These are phyloP conservation scores for Nezara viridula DNA, from an alignment of 2,888 invertebrate genomes.

Conservation along the genomic window DNA sequence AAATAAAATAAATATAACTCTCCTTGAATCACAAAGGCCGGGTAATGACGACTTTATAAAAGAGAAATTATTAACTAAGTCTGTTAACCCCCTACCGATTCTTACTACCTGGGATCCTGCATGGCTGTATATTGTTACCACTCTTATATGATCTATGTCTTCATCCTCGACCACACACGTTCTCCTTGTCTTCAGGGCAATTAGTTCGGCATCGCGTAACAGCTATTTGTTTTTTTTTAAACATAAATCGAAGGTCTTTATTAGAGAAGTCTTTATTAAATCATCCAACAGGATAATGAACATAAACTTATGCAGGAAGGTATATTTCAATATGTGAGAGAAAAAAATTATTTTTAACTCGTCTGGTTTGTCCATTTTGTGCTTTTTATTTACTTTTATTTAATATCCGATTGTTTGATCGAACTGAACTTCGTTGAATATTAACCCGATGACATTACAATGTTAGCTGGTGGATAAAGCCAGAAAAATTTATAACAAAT, in stretches of 20 bases:
- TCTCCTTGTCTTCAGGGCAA: neutral
- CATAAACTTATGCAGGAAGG: too few relatives aligned
- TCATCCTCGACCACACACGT: neutral
- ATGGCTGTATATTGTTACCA: neutral
- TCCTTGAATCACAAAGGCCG: too few relatives aligned
- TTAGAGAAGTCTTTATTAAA: neutral
- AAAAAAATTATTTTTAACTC: too few relatives aligned
- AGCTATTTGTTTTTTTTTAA: neutral
- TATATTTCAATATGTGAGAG: neutral
- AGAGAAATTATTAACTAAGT: neutral
- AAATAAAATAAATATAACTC: neutral
- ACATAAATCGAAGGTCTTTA: neutral
- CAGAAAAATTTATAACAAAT: too few relatives aligned
- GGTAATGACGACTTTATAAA: too few relatives aligned
- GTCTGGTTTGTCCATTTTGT: too few relatives aligned
- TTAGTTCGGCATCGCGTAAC: neutral
- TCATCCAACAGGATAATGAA: neutral
- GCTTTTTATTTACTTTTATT: too few relatives aligned
- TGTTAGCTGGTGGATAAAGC: too few relatives aligned
- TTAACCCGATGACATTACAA: too few relatives aligned
- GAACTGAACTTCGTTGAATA: too few relatives aligned
- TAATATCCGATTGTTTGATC: too few relatives aligned
- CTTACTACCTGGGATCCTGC: neutral
- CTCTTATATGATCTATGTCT: constrained; percentile 20
- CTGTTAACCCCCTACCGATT: neutral